Evolutionary conservation across 2,113 vertebrate species (phyloP).

Genomic region (Vanacampus margaritifer): DNA sequence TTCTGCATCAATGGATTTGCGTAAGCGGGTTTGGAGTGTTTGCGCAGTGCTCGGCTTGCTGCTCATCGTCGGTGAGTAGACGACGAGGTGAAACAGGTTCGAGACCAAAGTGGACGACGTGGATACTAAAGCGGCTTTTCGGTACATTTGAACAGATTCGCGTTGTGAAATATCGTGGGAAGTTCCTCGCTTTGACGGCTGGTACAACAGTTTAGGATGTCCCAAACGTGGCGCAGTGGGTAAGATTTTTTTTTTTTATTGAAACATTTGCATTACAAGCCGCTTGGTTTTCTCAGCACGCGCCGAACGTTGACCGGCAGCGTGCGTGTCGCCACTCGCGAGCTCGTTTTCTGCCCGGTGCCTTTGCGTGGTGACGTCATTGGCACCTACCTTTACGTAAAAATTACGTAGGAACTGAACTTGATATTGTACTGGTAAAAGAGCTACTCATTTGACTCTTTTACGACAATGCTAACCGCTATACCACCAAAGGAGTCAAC

Average conservation of each 20-base stretch:
- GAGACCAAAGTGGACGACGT: background rate
- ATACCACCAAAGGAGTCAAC: too few relatives aligned
- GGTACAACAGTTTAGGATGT: constrained; percentile 91
- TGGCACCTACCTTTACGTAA: too few relatives aligned
- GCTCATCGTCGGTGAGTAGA: constrained; percentile 48
- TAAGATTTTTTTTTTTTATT: background rate
- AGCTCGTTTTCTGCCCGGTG: too few relatives aligned
- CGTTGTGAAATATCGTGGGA: constrained; percentile 77
- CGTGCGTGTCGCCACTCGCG: too few relatives aligned
- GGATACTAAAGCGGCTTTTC: background rate
- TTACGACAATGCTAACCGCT: too few relatives aligned
- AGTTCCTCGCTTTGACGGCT: constrained; percentile 89
- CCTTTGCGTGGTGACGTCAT: too few relatives aligned
- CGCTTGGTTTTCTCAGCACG: background rate
- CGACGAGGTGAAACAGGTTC: too few relatives aligned
- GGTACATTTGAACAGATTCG: constrained; percentile 60
- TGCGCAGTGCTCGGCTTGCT: constrained; percentile 33
- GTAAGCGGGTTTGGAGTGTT: constrained; percentile 54
- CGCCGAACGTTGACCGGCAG: too few relatives aligned
- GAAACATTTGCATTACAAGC: background rate
- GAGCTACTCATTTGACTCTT: too few relatives aligned
- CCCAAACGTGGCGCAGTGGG: constrained; percentile 78
- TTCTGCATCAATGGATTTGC: constrained; percentile 70
- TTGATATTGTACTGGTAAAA: too few relatives aligned
- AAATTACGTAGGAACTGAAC: too few relatives aligned